Evolutionary conservation across 2,888 invertebrate species (phyloP), one percentile per base, ranked within the genome.

Genomic region (Epistrophe eligans): DNA sequence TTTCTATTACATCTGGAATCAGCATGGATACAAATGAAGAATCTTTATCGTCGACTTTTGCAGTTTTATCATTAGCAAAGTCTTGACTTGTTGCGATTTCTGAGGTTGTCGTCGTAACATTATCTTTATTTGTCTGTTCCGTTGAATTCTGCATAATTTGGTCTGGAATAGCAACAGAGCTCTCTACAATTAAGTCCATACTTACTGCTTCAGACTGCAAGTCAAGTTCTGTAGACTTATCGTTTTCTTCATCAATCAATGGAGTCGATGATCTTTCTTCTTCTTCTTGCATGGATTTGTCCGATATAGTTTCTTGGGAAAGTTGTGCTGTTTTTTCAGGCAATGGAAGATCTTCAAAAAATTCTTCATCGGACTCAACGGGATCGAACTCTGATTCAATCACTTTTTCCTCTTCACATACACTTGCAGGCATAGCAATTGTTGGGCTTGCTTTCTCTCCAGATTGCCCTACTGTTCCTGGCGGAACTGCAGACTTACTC

Each of bases 351-450:
- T 84, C 83, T 32, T 81, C 84, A 48, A 87, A 87, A 45, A 71
- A 62, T n/a, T 87, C 87, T 52, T 87, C 87, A 32, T 85, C 85
- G 0, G 87, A 87, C 43, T 87, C 87, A 52, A 87, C 87, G 1
- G 45, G 77, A n/a, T 87, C 85, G 8, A 87, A 70, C n/a, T 82
- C 85, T 0, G 55, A 48, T 43, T 82, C 70, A 19, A 40, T 40
- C 0, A 13, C 28, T 17, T 40, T 80, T 13, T 52, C 48, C 10
- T 15, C 64, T 72, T 40, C 35, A 50, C 11, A 10, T 50, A 19
- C 0, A 19, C 13, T 9, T 17, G 0, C 17, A 17, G 45, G 2
- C 2, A 9, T 45, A n/a, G 3, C 17, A 9, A 7, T 48, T 0
- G 17, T 0, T 5, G 19, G 5, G 10, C 11, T 10, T 50, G 5